Conservation (phyloP, 2,113 vertebrate species). For the Struthio camelus region DNA sequence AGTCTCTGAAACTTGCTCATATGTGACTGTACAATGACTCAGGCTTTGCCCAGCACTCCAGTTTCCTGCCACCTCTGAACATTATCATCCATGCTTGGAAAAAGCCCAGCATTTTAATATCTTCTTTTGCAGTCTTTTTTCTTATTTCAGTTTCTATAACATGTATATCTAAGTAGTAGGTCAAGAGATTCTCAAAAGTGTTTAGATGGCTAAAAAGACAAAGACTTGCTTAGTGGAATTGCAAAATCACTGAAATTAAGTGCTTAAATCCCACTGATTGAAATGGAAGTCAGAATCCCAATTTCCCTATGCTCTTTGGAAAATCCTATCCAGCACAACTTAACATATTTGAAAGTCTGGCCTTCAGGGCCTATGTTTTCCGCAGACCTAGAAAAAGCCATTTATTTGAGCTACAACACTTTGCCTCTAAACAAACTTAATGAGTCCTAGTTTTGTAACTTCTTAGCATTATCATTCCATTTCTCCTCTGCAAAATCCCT, state of each 20-base stretch:
- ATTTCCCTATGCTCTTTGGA: neutral
- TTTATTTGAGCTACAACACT: neutral
- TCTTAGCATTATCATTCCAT: neutral
- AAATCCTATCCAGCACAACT: neutral
- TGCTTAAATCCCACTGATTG: neutral
- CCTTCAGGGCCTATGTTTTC: neutral
- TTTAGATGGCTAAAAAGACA: neutral
- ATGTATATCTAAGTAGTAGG: neutral
- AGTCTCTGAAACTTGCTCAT: neutral
- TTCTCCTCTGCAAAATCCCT: neutral
- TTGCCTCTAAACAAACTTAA: neutral
- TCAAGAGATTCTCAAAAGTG: neutral
- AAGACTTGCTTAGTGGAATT: neutral
- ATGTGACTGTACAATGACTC: neutral
- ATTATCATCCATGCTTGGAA: neutral
- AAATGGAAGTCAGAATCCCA: neutral
- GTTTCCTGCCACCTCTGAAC: neutral
- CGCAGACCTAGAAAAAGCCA: neutral
- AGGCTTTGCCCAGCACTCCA: neutral
- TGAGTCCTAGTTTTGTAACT: neutral
- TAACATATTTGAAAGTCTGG: neutral
- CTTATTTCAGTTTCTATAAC: neutral
- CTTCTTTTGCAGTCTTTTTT: neutral
- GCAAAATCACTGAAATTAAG: neutral
- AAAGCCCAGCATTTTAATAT: neutral